Evolutionary conservation across 2,113 vertebrate species (phyloP).

Genomic region (Telmatochromis sp.): DNA sequence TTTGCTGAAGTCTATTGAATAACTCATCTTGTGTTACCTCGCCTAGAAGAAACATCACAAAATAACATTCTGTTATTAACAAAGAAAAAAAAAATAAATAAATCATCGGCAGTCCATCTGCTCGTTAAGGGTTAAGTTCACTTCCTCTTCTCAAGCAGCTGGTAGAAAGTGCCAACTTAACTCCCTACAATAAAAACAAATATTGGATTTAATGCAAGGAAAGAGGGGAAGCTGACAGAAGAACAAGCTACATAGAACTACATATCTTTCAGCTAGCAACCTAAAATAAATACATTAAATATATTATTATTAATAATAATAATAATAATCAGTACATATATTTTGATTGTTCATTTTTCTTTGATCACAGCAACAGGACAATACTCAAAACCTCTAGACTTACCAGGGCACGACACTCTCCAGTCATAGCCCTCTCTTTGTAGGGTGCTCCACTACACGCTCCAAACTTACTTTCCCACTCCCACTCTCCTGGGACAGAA

Average conservation of each 20-base stretch:
- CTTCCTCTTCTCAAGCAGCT: not conserved
- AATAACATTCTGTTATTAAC: not conserved
- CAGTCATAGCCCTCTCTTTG: constrained; percentile 58
- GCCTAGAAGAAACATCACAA: constrained; percentile 70
- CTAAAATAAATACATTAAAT: not conserved
- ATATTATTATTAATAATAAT: not conserved
- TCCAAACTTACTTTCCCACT: constrained; percentile 64
- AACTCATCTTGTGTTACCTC: constrained; percentile 96
- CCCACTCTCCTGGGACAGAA: constrained; percentile 66
- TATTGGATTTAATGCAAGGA: not conserved
- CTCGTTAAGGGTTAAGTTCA: not conserved
- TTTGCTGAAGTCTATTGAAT: constrained; percentile 90
- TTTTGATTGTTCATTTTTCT: not conserved
- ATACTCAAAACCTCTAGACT: constrained; percentile 60
- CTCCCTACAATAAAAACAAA: not conserved
- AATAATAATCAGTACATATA: not conserved
- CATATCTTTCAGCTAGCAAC: not conserved
- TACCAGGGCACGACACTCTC: constrained; percentile 67
- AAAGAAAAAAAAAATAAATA: not conserved
- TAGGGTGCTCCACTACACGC: constrained; percentile 47
- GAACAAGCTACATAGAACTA: not conserved
- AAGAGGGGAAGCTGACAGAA: not conserved
- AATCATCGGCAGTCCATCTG: not conserved
- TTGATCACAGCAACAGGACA: constrained; percentile 52
- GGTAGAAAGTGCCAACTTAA: not conserved